phyloP scores from a whole-genome alignment of 2,113 vertebrate genomes.

The Mastomys coucha region DNA sequence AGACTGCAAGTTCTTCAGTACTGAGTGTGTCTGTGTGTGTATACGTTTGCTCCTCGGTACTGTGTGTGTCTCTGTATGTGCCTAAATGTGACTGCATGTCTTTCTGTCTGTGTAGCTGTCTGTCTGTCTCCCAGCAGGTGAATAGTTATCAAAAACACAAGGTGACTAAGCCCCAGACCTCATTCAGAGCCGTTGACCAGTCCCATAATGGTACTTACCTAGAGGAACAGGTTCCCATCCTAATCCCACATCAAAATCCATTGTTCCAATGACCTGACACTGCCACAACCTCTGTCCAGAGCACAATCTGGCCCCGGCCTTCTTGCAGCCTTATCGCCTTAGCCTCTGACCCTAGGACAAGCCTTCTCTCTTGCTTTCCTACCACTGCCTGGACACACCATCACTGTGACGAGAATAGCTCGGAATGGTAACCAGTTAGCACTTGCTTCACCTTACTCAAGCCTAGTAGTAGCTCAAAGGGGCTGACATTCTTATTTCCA shows the following conservation, averaged over 20 bases:
- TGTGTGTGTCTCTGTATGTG: not conserved
- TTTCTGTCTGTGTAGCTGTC: not conserved
- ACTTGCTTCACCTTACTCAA: not conserved
- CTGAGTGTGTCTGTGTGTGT: not conserved
- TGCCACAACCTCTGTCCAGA: not conserved
- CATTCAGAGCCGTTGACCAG: not conserved
- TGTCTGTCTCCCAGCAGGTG: not conserved
- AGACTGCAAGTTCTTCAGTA: not conserved
- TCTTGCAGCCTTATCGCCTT: not conserved
- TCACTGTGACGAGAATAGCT: accelerated
- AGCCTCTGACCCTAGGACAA: not conserved
- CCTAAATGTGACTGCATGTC: not conserved
- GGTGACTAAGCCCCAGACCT: not conserved
- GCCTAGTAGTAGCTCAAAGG: not conserved
- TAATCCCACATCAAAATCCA: accelerated
- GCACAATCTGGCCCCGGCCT: not conserved
- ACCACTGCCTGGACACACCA: not conserved
- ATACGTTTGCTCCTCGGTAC: too few relatives aligned
- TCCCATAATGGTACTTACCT: not conserved
- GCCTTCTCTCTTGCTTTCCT: not conserved
- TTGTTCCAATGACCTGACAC: not conserved
- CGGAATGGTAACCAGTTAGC: not conserved
- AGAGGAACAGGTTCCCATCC: not conserved
- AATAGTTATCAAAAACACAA: slow-evolving; percentile 25
- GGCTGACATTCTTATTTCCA: not conserved